A percentile compares a stretch with the other conserved stretches of the same genome.
Evolutionary conservation across 2,888 invertebrate species (phyloP).

Genomic region (Fabriciana adippe): DNA sequence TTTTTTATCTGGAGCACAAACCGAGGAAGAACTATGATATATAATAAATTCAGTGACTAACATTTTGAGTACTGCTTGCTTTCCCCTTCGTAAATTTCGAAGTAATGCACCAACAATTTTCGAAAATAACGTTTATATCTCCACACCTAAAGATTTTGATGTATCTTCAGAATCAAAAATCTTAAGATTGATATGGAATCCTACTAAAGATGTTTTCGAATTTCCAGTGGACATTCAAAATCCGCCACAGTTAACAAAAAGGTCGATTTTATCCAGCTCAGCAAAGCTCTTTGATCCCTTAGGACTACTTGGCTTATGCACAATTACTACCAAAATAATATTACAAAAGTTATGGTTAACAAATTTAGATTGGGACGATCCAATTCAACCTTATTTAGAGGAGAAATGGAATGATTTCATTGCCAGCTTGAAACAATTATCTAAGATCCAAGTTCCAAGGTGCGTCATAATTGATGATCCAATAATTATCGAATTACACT

Average conservation of each 20-base stretch:
- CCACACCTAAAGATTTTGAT: not conserved
- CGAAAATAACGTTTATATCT: not conserved
- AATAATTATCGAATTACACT: no score
- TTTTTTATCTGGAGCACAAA: no score
- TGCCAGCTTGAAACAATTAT: not conserved
- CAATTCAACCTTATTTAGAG: slow-evolving; percentile 23
- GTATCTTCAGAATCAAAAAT: not conserved
- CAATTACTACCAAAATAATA: slow-evolving; percentile 34
- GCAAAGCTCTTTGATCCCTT: slow-evolving; percentile 35
- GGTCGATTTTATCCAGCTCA: slow-evolving; percentile 25
- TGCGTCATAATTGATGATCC: no score
- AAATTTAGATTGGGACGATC: slow-evolving; percentile 34
- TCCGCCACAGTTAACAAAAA: slow-evolving; percentile 21
- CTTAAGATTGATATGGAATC: not conserved
- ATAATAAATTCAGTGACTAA: not conserved
- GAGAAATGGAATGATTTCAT: slow-evolving; percentile 21
- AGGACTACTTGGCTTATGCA: slow-evolving; percentile 27
- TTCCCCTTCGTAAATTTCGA: slow-evolving; percentile 1
- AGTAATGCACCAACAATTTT: not conserved
- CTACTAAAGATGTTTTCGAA: not conserved
- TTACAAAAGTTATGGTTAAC: slow-evolving; percentile 33
- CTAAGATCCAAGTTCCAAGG: no score
- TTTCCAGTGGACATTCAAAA: slow-evolving; percentile 1
- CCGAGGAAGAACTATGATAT: not conserved
- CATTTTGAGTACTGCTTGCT: not conserved